phyloP scores from a whole-genome alignment of 2,113 vertebrate species.

The Tragelaphus strepsiceros region DNA sequence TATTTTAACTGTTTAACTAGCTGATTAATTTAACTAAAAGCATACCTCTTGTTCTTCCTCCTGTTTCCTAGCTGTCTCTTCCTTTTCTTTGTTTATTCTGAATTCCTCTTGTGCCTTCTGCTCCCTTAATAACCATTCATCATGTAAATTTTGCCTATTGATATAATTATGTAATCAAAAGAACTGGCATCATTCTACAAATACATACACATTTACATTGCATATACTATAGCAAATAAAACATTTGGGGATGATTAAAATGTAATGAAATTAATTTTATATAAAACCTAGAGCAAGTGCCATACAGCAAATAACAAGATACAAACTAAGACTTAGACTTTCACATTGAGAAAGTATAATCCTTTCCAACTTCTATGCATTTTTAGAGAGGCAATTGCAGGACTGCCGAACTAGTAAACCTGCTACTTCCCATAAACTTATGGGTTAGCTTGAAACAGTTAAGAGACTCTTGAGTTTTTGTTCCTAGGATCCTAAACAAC shows the following conservation, averaged over 20 bases:
- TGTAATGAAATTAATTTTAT: background rate
- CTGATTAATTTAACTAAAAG: background rate
- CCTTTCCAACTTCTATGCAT: background rate
- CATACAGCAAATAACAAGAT: background rate
- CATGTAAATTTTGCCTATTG: slow-evolving; percentile 86
- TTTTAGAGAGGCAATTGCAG: background rate
- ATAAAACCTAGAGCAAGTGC: background rate
- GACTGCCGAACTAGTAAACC: background rate
- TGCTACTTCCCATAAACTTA: too few relatives aligned
- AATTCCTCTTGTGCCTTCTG: slow-evolving; percentile 93
- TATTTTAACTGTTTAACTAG: background rate
- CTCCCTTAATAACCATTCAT: slow-evolving; percentile 92
- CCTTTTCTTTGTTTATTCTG: slow-evolving; percentile 84
- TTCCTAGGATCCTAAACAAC: background rate
- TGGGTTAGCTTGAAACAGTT: background rate
- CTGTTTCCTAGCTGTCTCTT: slow-evolving; percentile 85
- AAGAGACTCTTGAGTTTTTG: background rate
- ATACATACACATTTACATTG: background rate
- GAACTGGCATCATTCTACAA: background rate
- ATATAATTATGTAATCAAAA: slow-evolving; percentile 55
- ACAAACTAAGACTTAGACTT: background rate
- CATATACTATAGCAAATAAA: background rate
- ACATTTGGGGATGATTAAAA: background rate
- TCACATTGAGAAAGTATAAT: background rate
- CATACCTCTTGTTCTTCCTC: slow-evolving; percentile 94